Conservation (phyloP, 2,113 vertebrate species). For the Gavialis gangeticus region DNA sequence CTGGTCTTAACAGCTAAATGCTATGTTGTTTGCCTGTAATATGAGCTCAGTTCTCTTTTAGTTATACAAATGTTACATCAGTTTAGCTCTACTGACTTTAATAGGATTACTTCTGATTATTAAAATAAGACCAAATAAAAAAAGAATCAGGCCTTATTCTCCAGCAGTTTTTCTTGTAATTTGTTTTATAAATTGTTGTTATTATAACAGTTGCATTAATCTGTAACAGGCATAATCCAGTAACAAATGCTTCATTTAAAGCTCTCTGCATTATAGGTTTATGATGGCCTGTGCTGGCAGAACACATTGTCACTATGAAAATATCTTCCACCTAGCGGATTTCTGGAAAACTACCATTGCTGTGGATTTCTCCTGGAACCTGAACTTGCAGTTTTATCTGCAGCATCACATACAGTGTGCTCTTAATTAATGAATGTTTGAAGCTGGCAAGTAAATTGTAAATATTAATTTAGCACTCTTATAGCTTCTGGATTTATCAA, state of each 20-base stretch:
- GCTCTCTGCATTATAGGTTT: neutral
- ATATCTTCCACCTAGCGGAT: constrained; percentile 74
- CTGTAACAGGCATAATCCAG: neutral
- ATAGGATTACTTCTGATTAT: neutral
- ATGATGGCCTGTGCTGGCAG: neutral
- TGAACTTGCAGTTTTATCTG: neutral
- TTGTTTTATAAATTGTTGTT: neutral
- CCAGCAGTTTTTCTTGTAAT: neutral
- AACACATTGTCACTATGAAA: constrained; percentile 48
- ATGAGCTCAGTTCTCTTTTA: neutral
- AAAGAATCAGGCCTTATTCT: neutral
- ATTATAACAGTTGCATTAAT: neutral
- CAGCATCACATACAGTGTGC: no score
- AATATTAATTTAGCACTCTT: neutral
- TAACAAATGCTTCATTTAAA: neutral
- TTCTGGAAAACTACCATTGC: constrained; percentile 45
- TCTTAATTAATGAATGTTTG: neutral
- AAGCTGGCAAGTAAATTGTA: neutral
- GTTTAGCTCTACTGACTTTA: neutral
- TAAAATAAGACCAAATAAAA: neutral
- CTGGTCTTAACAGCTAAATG: neutral
- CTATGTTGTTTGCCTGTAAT: neutral
- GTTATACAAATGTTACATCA: neutral
- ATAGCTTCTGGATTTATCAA: neutral
- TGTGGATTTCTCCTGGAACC: constrained; percentile 14